Conservation (phyloP, 2,797 vertebrate genomes). For the Malurus leucopterus region DNA sequence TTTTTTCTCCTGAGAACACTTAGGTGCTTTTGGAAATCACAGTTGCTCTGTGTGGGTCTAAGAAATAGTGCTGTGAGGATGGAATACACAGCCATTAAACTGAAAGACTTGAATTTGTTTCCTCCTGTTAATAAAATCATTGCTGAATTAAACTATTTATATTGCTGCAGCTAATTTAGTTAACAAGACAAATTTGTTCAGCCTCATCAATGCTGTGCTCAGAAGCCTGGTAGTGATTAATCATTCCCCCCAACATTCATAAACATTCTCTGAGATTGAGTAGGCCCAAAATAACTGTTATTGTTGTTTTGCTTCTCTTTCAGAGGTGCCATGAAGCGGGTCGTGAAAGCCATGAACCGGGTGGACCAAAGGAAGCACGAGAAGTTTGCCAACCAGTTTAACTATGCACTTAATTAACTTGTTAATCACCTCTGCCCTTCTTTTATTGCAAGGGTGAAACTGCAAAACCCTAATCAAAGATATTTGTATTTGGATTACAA, state of each 20-base stretch:
- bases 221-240: slow-evolving; percentile 48
- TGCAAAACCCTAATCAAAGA: not conserved
- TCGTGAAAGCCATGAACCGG: slow-evolving; percentile 83
- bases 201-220: slow-evolving; percentile 59
- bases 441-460: not conserved
- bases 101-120: slow-evolving; percentile 61
- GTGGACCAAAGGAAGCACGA: slow-evolving; percentile 88
- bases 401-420: slow-evolving; percentile 88
- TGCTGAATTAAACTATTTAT: slow-evolving; percentile 60
- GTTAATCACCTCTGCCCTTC: not conserved
- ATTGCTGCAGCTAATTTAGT: slow-evolving; percentile 65
- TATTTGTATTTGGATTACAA: not conserved
- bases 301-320: not conserved
- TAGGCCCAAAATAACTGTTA: not conserved
- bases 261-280: not conserved
- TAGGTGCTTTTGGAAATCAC: not conserved
- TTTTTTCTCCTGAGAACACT: not conserved
- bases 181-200: slow-evolving; percentile 69
- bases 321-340: slow-evolving; percentile 85
- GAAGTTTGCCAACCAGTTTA: slow-evolving; percentile 97
- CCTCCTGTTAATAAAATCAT: slow-evolving; percentile 63
- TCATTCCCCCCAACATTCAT: slow-evolving; percentile 10
- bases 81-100: not conserved
- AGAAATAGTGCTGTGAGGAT: not conserved
- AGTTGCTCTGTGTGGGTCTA: not conserved